These are phyloP conservation scores for Mustela nigripes DNA, from an alignment of 2,113 vertebrate species.

Conservation along the genomic window DNA sequence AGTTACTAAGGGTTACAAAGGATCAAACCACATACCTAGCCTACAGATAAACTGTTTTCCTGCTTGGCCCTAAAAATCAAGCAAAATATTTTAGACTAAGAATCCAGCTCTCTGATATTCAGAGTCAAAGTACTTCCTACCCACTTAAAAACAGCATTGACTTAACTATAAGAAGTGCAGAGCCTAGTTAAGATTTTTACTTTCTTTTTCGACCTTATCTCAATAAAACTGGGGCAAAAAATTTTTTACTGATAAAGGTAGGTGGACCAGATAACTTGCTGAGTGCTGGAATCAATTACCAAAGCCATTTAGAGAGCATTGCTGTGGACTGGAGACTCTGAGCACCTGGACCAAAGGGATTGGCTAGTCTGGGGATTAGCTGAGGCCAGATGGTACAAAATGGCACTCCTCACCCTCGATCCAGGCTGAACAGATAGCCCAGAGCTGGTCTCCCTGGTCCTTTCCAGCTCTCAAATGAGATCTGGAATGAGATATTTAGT, in stretches of 20 bases:
- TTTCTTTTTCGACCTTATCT: background rate
- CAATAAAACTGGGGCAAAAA: background rate
- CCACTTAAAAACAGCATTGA: background rate
- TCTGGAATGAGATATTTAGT: background rate
- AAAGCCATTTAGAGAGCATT: conserved; percentile 85
- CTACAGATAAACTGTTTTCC: background rate
- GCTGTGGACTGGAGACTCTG: conserved; percentile 51
- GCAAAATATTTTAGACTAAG: conserved; percentile 44
- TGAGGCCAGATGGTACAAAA: conserved; percentile 71
- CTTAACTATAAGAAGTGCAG: background rate
- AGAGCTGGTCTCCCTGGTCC: background rate
- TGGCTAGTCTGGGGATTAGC: conserved; percentile 78
- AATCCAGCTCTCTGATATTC: background rate
- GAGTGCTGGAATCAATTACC: conserved; percentile 84
- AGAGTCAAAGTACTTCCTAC: conserved; percentile 37
- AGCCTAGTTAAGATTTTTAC: background rate
- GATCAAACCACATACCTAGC: background rate
- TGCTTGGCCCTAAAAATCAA: conserved; percentile 34
- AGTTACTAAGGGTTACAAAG: conserved; percentile 41
- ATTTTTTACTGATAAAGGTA: background rate
- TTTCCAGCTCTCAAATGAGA: background rate
- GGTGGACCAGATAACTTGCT: conserved; percentile 21
- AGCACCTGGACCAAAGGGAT: conserved; percentile 75
- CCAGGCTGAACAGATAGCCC: conserved; percentile 6
- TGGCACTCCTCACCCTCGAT: conserved; percentile 54